These are phyloP conservation scores for Colistium nudipinnis DNA, from an alignment of 2,113 vertebrate species.

Conservation along the genomic window DNA sequence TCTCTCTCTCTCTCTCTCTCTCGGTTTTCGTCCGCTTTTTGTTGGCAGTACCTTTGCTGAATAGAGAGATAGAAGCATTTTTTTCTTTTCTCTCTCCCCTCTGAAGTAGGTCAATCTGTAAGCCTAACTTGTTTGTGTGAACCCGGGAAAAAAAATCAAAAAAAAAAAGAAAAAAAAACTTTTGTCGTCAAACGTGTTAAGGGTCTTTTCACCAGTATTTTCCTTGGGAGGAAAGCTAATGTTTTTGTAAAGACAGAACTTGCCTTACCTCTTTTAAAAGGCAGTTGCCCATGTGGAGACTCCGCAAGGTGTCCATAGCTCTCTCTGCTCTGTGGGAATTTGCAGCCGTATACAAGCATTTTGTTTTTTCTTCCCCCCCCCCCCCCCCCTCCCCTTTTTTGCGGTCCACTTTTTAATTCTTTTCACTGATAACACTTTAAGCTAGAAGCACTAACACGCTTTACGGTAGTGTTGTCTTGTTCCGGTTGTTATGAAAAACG, in stretches of 20 bases:
- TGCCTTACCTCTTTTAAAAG: slow-evolving; percentile 61
- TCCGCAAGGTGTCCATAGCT: slow-evolving; percentile 24
- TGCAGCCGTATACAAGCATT: slow-evolving; percentile 32
- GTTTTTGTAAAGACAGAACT: slow-evolving; percentile 45
- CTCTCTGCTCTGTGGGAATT: slow-evolving; percentile 28
- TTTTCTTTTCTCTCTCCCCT: not conserved
- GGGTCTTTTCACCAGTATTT: slow-evolving; percentile 67
- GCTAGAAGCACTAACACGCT: slow-evolving; percentile 82
- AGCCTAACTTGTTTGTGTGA: slow-evolving; percentile 42
- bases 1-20: slow-evolving; percentile 6
- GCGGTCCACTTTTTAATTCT: slow-evolving; percentile 59
- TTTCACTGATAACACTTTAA: slow-evolving; percentile 75
- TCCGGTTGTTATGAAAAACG: slow-evolving; percentile 71
- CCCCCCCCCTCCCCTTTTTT: not conserved
- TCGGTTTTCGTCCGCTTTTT: slow-evolving; percentile 42
- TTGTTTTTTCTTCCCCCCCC: not conserved
- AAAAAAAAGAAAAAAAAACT: slow-evolving; percentile 15
- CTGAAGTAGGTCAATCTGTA: slow-evolving; percentile 29
- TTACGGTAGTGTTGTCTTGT: slow-evolving; percentile 76
- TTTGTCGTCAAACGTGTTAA: slow-evolving; percentile 49
- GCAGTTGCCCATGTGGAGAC: slow-evolving; percentile 32
- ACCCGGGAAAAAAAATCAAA: slow-evolving; percentile 29
- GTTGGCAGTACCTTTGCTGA: slow-evolving; percentile 56
- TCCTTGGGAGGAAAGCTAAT: slow-evolving; percentile 51
- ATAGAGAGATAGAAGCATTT: slow-evolving; percentile 29